Evolutionary conservation across 2,113 vertebrate species (phyloP), one percentile per base, ranked within the genome.

Genomic region (Peromyscus polionotus): DNA sequence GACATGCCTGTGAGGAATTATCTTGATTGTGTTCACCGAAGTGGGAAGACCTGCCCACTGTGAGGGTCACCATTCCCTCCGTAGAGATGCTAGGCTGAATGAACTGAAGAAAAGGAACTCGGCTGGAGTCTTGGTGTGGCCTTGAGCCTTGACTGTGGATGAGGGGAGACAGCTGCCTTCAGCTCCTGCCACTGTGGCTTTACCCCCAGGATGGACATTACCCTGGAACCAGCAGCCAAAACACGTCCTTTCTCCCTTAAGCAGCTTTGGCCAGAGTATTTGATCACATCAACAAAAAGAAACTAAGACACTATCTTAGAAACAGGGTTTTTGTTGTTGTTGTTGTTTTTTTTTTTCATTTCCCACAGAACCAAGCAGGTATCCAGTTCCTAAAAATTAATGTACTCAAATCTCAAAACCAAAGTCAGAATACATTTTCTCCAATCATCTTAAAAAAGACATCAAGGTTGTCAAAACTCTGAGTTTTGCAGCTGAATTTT

Each of bases 361-460:
- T 91, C 73, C 83, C 91, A 87, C 42, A 76, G 90, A 96, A 91
- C 42, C 48, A 91, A 67, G 67, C 33, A 93, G 45, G 77, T 77
- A 91, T 16, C n/a, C 36, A 94, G 59, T 75, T 26, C 73, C 91
- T 94, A 70, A 93, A 96, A 96, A 84, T 90, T 95, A 94, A 94
- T 54, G 51, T 57, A 75, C 39, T 96, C 93, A 97, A 92, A 95
- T 42, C 70, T 98, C 85, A 94, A 91, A 93, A 93, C 79, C 67
- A 42, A 45, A 94, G 28, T 84, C 51, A 54, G 67, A 95, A 95
- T 67, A 45, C 65, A 86, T 93, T 93, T 96, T 88, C 76, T 39
- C 93, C 95, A 86, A 88, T 90, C 59, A 92, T 92, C 20, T 87
- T 92, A 85, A 94, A 22, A 67, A 94, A 96, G 93, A 89, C 48